Evolutionary conservation across 2,888 invertebrate species (phyloP), one percentile per base, ranked within the genome.

Genomic region (Falcaria lacertinaria): DNA sequence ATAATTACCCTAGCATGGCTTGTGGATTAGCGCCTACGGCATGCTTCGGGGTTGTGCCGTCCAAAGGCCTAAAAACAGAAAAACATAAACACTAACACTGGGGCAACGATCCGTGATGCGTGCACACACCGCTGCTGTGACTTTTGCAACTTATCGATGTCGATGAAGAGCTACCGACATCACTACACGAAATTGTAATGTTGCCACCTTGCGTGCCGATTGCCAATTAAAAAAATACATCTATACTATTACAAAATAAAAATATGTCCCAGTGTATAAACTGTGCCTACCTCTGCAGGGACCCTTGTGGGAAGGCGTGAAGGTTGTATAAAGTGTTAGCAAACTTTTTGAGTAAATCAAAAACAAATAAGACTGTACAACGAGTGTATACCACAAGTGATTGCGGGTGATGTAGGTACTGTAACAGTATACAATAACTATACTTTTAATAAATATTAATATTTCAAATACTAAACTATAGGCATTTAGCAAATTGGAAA

Each of bases 41-140:
- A 87, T 88, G 89, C 89, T 90, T 90, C 86, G 89, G 88, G 45
- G 89, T 82, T 57, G 86, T 84, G 72, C 87, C 88, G 72, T 90
- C 92, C 91, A 92, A 89, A 70, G 91, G 92, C 91, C 92, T 92
- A 92, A 87, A 92, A 92, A 86, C 81, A 86, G 80, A 87, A 78
- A 91, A 83, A 82, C 78, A 80, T 83, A 84, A 79, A 58, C 76
- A 80, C 82, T 80, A 80, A 80, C 66, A 73, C 76, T 74, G 74
- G 69, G 74, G 67, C 50, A 53, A 62, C 46, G 50, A 42, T 48
- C 51, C 45, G 52, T 47, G 43, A 62, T 57, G 56, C 52, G 51
- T 57, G 63, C 60, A 57, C 37, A 53, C 43, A 44, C 41, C 47
- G 51, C 47, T 19, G 19, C n/a, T 48, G 50, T 48, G 43, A 45